Evolutionary conservation across 2,888 invertebrate species (phyloP).

Genomic region (Acleris holmiana): DNA sequence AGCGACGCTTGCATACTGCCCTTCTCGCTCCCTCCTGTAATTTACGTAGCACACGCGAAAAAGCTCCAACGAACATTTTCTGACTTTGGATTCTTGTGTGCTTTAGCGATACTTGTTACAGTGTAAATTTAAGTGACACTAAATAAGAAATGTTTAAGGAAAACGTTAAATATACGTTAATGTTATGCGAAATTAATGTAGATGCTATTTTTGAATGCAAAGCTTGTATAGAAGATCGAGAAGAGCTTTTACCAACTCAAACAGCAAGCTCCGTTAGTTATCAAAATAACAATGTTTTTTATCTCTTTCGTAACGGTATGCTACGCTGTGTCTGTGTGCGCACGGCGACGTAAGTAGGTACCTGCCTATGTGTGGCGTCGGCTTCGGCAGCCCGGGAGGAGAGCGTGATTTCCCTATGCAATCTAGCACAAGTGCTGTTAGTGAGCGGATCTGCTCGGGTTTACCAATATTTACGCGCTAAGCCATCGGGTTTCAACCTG

Average conservation of each 20-base stretch:
- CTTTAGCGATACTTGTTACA: slow-evolving; percentile 4
- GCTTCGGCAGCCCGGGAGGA: slow-evolving; percentile 18
- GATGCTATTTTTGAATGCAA: neutral
- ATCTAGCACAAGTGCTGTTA: slow-evolving; percentile 21
- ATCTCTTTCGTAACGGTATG: slow-evolving; percentile 62
- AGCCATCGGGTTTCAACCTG: neutral
- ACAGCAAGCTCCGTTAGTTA: slow-evolving; percentile 35
- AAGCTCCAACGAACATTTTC: slow-evolving; percentile 47
- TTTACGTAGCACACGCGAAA: slow-evolving; percentile 65
- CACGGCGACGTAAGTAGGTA: slow-evolving; percentile 4
- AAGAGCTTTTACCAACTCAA: slow-evolving; percentile 1
- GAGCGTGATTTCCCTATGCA: slow-evolving; percentile 16
- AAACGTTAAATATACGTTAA: neutral
- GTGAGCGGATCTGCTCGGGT: slow-evolving; percentile 14
- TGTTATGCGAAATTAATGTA: neutral
- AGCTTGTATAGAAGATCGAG: neutral
- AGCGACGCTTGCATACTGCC: slow-evolving; percentile 60
- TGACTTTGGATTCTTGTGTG: slow-evolving; percentile 31
- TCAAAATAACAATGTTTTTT: slow-evolving; percentile 47
- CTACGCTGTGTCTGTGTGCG: slow-evolving; percentile 53
- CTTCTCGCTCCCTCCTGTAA: slow-evolving; percentile 72
- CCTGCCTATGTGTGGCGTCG: slow-evolving; percentile 4
- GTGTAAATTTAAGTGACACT: neutral
- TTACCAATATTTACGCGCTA: neutral
- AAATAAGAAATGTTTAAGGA: too few relatives aligned